Conservation (phyloP, 1,140 invertebrate species). For the Sycophaga agraensis region DNA sequence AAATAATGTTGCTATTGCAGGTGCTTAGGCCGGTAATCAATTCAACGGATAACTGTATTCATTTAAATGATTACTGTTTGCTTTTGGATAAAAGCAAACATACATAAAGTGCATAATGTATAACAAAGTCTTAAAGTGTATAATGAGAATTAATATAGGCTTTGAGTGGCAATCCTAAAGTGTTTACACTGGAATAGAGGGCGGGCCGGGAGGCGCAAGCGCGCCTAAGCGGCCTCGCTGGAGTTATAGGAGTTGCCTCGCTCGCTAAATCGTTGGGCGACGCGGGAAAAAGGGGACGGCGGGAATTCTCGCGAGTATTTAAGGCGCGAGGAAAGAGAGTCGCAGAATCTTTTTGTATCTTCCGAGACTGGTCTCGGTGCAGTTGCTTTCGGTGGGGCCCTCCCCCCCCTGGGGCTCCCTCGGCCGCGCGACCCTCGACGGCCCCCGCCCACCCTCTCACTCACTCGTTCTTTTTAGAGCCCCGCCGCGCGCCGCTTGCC, state of each 20-base stretch:
- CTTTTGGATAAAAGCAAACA: too few relatives aligned
- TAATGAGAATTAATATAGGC: too few relatives aligned
- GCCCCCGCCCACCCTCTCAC: neutral
- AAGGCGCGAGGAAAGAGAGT: conserved; percentile 33
- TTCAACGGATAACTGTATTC: too few relatives aligned
- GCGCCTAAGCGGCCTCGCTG: neutral
- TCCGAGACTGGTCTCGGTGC: conserved; percentile 34
- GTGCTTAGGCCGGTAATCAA: too few relatives aligned
- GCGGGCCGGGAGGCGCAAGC: neutral
- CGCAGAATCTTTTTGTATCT: conserved; percentile 52
- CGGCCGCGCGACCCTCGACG: neutral
- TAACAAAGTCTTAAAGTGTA: too few relatives aligned
- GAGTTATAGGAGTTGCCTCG: neutral
- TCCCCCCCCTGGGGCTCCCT: conserved; percentile 25
- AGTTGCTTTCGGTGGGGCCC: conserved; percentile 6
- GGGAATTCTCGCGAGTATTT: conserved; percentile 55
- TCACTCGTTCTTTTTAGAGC: conserved; percentile 19
- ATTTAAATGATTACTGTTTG: too few relatives aligned
- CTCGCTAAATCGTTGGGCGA: conserved; percentile 19
- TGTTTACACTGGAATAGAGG: too few relatives aligned
- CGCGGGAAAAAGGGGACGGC: conserved; percentile 32
- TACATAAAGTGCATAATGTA: too few relatives aligned
- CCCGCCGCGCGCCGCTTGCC: too few relatives aligned
- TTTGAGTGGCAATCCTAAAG: too few relatives aligned
- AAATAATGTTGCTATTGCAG: too few relatives aligned